A percentile compares a stretch with the other conserved stretches of the same genome.
Conservation (phyloP, 2,797 vertebrate species). For the Gymnoscopelus microlampas region DNA sequence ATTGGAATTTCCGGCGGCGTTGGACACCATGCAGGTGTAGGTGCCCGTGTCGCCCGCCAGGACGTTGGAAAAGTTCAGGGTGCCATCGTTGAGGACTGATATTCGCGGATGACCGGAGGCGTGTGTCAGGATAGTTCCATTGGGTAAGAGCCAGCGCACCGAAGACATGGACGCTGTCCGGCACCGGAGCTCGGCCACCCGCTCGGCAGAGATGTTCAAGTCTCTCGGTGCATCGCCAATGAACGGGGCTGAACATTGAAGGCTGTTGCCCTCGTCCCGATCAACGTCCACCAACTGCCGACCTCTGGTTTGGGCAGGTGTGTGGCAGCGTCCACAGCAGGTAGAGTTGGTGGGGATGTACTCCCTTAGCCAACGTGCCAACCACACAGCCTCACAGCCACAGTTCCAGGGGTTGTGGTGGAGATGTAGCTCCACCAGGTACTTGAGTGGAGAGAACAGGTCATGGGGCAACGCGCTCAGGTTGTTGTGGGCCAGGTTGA, state of each 20-base stretch:
- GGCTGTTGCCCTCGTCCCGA: constrained; percentile 87
- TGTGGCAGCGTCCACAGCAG: constrained; percentile 96
- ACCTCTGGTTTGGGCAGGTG: constrained; percentile 91
- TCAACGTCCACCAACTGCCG: constrained; percentile 94
- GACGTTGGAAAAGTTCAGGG: constrained; percentile 95
- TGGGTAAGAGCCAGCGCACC: constrained; percentile 93
- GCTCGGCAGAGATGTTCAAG: constrained; percentile 95
- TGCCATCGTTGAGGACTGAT: constrained; percentile 93
- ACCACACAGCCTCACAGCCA: constrained; percentile 95
- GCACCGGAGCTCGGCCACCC: constrained; percentile 92
- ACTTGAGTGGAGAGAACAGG: constrained; percentile 91
- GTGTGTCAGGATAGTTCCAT: constrained; percentile 93
- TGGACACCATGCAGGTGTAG: constrained; percentile 98
- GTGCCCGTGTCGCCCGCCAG: constrained; percentile 91
- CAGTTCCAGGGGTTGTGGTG: constrained; percentile 99
- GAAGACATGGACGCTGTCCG: constrained; percentile 94
- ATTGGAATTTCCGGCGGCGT: constrained; percentile 95
- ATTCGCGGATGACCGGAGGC: constrained; percentile 91
- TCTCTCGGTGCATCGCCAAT: constrained; percentile 93
- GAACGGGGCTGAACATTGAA: constrained; percentile 95
- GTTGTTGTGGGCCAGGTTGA: constrained; percentile 99
- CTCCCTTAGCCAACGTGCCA: constrained; percentile 94
- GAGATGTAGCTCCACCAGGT: constrained; percentile 94
- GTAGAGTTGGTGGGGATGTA: constrained; percentile 96
- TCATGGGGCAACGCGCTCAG: constrained; percentile 95